These are phyloP conservation scores for Turritopsis dohrnii DNA, from an alignment of 30 jellyfish, hydroid and myxozoan species.

Conservation along the genomic window DNA sequence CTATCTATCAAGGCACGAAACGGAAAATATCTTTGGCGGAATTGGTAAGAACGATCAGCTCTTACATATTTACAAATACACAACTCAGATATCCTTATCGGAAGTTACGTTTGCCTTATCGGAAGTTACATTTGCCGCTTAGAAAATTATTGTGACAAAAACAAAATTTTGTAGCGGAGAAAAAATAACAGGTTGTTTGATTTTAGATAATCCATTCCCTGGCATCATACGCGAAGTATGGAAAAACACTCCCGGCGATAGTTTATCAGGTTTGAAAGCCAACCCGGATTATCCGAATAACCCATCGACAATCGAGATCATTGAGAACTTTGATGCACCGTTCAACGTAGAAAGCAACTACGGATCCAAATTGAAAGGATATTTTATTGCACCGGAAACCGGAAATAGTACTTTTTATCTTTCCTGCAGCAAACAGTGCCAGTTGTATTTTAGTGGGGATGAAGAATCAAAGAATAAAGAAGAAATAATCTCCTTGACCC, in stretches of 20 bases:
- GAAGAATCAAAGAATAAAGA: slow-evolving; percentile 66
- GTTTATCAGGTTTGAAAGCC: slow-evolving; percentile 47
- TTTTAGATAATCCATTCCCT: slow-evolving; percentile 90
- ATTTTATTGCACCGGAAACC: slow-evolving; percentile 95
- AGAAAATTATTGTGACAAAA: not conserved
- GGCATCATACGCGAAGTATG: slow-evolving; percentile 94
- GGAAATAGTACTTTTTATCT: slow-evolving; percentile 90
- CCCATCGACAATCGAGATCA: slow-evolving; percentile 82
- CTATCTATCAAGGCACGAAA: slow-evolving; percentile 54
- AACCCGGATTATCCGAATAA: slow-evolving; percentile 89
- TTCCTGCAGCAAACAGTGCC: slow-evolving; percentile 82
- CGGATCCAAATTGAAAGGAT: slow-evolving; percentile 90
- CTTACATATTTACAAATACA: too few species aligned
- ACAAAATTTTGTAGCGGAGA: not conserved
- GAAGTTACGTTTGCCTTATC: not conserved
- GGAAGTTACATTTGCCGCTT: not conserved
- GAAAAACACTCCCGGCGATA: slow-evolving; percentile 81
- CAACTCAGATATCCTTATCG: too few species aligned
- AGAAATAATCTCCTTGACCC: slow-evolving; percentile 54
- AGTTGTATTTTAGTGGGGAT: slow-evolving; percentile 67
- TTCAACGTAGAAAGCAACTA: slow-evolving; percentile 76
- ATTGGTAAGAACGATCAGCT: slow-evolving; percentile 48
- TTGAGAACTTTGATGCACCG: slow-evolving; percentile 96
- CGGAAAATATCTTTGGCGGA: slow-evolving; percentile 82
- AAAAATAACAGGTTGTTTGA: too few species aligned